phyloP scores from a whole-genome alignment of 1,140 invertebrate species.

The Acromyrmex heyeri region DNA sequence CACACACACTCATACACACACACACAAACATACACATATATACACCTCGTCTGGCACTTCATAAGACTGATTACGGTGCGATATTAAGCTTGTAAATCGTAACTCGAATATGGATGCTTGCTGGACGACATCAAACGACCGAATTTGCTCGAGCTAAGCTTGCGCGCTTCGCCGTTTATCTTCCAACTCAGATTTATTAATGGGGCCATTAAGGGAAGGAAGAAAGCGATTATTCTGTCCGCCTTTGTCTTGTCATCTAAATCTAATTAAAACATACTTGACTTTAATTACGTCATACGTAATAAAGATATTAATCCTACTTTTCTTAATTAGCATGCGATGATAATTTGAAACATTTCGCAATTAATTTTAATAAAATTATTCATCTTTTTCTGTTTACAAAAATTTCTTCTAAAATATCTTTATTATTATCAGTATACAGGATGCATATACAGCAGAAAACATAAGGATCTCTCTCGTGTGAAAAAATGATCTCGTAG shows the following conservation, averaged over 20 bases:
- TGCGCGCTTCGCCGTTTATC: slow-evolving; percentile 21
- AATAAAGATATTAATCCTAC: background rate
- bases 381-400: background rate
- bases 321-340: background rate
- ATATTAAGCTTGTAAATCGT: slow-evolving; percentile 63
- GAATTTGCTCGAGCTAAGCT: slow-evolving; percentile 26
- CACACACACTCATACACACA: background rate
- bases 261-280: slow-evolving; percentile 40
- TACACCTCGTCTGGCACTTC: slow-evolving; percentile 19
- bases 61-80: slow-evolving; percentile 54
- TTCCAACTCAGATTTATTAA: slow-evolving; percentile 51
- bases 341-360: background rate
- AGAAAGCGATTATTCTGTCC: slow-evolving; percentile 16
- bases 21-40: background rate
- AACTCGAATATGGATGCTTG: slow-evolving; percentile 49
- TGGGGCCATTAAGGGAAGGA: slow-evolving; percentile 20
- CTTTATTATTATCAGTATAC: background rate
- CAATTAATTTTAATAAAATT: slow-evolving; percentile 12
- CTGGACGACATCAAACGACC: slow-evolving; percentile 34
- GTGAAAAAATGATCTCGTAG: background rate
- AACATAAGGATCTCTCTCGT: background rate
- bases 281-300: slow-evolving; percentile 11
- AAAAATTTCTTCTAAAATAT: background rate
- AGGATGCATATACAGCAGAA: background rate
- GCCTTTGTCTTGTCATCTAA: slow-evolving; percentile 23